Evolutionary conservation across 1,140 invertebrate species (phyloP).

Genomic region (Trichomalopsis sarcophagae): DNA sequence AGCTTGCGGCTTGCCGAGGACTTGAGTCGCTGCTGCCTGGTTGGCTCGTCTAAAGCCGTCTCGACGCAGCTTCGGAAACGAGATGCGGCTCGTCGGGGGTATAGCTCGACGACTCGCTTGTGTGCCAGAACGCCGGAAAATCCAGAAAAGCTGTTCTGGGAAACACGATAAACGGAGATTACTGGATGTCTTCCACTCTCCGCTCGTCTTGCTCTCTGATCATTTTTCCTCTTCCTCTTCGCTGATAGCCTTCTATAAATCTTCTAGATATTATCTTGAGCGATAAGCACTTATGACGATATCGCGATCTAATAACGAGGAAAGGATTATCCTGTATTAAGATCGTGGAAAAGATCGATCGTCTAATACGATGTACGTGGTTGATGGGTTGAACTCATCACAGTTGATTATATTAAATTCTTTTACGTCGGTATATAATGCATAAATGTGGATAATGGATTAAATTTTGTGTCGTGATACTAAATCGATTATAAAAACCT

Average conservation of each 20-base stretch:
- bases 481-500: too few relatives aligned
- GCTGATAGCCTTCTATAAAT: not conserved
- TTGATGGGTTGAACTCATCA: too few relatives aligned
- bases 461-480: too few relatives aligned
- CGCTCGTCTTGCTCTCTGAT: not conserved
- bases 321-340: not conserved
- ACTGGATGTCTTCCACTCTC: not conserved
- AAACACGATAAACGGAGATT: conserved; percentile 45
- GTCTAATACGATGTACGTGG: not conserved
- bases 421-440: too few relatives aligned
- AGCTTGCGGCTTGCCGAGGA: conserved; percentile 22
- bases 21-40: not conserved
- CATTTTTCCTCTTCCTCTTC: not conserved
- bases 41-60: not conserved
- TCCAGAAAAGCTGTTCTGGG: conserved; percentile 30
- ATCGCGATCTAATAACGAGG: not conserved
- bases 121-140: conserved; percentile 25
- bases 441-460: too few relatives aligned
- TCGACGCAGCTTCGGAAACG: not conserved
- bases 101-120: not conserved
- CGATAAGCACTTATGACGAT: conserved; percentile 21
- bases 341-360: not conserved
- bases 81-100: not conserved
- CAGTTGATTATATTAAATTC: too few relatives aligned
- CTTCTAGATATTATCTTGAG: conserved; percentile 23